These are phyloP conservation scores for Hippopotamyrus pictus DNA, from an alignment of 2,797 vertebrate species.

Conservation along the genomic window DNA sequence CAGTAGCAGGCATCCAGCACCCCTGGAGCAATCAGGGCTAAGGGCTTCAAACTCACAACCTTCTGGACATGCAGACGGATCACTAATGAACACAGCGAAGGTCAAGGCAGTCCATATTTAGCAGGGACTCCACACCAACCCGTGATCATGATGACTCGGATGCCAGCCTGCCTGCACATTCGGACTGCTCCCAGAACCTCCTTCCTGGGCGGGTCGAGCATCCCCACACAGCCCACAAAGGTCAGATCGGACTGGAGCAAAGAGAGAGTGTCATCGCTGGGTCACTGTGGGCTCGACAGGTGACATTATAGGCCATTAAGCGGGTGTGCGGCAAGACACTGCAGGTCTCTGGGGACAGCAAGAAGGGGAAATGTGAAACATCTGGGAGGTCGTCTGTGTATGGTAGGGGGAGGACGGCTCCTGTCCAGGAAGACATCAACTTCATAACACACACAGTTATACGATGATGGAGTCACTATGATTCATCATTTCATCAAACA, in stretches of 20 bases:
- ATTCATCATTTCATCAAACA: not conserved
- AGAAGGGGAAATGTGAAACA: not conserved
- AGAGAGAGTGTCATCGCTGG: not conserved
- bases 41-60: not conserved
- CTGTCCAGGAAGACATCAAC: not conserved
- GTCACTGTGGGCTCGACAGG: not conserved
- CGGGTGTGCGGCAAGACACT: not conserved
- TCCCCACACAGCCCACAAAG: slow-evolving; percentile 70
- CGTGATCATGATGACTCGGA: slow-evolving; percentile 74
- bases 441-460: not conserved
- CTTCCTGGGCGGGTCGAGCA: slow-evolving; percentile 70
- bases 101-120: not conserved
- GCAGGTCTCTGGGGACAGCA: not conserved
- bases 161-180: slow-evolving; percentile 71
- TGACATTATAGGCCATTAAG: not conserved
- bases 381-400: not conserved
- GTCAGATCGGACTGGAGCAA: slow-evolving; percentile 63
- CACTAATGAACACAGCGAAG: not conserved
- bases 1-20: not conserved
- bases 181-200: slow-evolving; percentile 64
- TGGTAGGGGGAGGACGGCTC: not conserved
- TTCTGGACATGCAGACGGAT: not conserved
- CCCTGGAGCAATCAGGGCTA: not conserved
- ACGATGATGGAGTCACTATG: not conserved
- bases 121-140: slow-evolving; percentile 38